These are phyloP conservation scores for Argopecten irradians DNA, from an alignment of 1,140 invertebrate genomes.

Conservation along the genomic window DNA sequence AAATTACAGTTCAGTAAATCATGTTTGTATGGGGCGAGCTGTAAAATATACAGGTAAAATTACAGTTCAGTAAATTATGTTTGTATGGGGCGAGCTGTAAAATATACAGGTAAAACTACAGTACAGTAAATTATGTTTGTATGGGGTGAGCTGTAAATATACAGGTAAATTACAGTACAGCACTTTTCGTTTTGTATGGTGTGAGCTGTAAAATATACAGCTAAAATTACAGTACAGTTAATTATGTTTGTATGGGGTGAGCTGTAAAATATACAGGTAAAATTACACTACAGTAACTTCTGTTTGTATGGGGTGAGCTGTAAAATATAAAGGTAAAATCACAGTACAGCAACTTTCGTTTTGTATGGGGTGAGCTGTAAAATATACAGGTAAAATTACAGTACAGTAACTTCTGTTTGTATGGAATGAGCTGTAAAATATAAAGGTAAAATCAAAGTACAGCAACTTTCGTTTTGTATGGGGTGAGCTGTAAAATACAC, in stretches of 20 bases:
- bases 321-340: too few species aligned
- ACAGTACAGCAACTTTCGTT: too few species aligned
- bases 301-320: neutral
- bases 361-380: too few species aligned
- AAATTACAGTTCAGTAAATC: neutral
- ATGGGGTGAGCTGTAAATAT: too few species aligned
- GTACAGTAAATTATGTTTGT: neutral
- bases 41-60: neutral
- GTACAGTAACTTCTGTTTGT: too few species aligned
- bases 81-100: neutral
- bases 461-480: too few species aligned
- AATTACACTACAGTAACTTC: neutral
- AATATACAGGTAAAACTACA: neutral
- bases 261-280: neutral
- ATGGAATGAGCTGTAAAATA: neutral
- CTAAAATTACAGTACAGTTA: neutral
- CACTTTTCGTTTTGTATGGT: slow-evolving; percentile 61
- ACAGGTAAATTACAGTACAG: slow-evolving; percentile 67
- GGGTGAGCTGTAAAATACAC: too few species aligned
- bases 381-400: too few species aligned
- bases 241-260: neutral
- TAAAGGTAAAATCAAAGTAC: too few species aligned
- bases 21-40: neutral
- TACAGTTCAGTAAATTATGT: neutral
- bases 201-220: slow-evolving; percentile 56